A percentile compares a stretch with the other conserved stretches of the same genome.
Evolutionary conservation across 2,113 vertebrate species (phyloP).

Genomic region (Barbus barbus): DNA sequence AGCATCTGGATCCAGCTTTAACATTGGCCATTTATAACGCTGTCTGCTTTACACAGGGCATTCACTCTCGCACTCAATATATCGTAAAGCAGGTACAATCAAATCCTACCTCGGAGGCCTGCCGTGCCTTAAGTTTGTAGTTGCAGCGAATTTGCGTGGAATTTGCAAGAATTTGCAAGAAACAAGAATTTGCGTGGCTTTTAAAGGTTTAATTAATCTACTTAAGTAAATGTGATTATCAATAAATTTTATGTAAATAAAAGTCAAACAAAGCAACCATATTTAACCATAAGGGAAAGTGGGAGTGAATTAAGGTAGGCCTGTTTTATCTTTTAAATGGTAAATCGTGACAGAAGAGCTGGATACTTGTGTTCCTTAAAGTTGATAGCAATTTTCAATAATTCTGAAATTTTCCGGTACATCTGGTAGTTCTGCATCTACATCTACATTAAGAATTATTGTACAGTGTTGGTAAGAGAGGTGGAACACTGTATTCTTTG

Average conservation of each 20-base stretch:
- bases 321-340: background rate
- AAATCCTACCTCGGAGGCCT: slow-evolving; percentile 27
- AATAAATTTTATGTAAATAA: background rate
- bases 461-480: background rate
- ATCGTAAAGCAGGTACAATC: slow-evolving; percentile 33
- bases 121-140: slow-evolving; percentile 35
- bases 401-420: background rate
- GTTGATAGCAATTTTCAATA: background rate
- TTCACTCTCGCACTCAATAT: slow-evolving; percentile 46
- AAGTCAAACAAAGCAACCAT: background rate
- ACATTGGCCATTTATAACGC: slow-evolving; percentile 47
- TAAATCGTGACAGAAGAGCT: background rate
- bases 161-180: too few species aligned
- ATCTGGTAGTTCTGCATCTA: background rate
- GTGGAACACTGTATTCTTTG: slow-evolving; percentile 48
- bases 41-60: slow-evolving; percentile 44
- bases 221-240: background rate
- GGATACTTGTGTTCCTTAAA: background rate
- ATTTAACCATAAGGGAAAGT: background rate
- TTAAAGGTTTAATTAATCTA: background rate
- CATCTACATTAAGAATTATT: background rate
- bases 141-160: background rate
- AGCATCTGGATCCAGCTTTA: slow-evolving; percentile 36
- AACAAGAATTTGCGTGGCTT: background rate
- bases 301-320: background rate